Evolutionary conservation across 2,888 invertebrate species (phyloP), one percentile per base, ranked within the genome.

Genomic region (Alsophila aescularia): DNA sequence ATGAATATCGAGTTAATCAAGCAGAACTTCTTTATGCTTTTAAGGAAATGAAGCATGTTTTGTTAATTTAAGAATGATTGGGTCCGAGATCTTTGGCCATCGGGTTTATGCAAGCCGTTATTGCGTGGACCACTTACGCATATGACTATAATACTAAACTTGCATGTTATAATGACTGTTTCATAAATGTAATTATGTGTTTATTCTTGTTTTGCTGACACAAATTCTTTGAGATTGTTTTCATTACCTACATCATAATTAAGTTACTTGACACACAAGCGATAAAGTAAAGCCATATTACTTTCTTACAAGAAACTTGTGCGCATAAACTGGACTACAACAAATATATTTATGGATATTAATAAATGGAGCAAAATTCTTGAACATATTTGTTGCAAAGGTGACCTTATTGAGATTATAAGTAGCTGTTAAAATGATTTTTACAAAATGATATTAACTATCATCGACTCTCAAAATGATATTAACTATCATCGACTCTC

Each of bases 51-150:
- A 58, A 16, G 39, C 53, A 57, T 59, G 43, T 43, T 32, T 35
- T 44, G 15, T 41, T 55, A 40, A 36, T 52, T 36, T 24, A 51
- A 53, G 32, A 54, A 58, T 52, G 37, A 62, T 62, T 59, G 34
- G 42, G 35, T 12, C 54, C 61, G 64, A 66, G 50, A 69, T 69
- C 65, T 68, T 64, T 59, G 52, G 52, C 43, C 13, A 62, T 45
- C 14, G 14, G 7, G 45, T 74, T 73, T 71, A 53, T 67, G 77
- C 70, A 75, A 77, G 60, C 62, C 37, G 21, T 36, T 52, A 54
- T 74, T 77, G 66, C 70, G 64, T 50, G 64, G 45, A 62, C 62
- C 60, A 67, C 67, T 63, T 70, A 69, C 68, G 64, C 62, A 66
- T 65, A 47, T 54, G 54, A 45, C 70, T 69, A 67, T 68, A 56